Conservation (phyloP, 1,140 invertebrate species). For the Metaphire vulgaris region DNA sequence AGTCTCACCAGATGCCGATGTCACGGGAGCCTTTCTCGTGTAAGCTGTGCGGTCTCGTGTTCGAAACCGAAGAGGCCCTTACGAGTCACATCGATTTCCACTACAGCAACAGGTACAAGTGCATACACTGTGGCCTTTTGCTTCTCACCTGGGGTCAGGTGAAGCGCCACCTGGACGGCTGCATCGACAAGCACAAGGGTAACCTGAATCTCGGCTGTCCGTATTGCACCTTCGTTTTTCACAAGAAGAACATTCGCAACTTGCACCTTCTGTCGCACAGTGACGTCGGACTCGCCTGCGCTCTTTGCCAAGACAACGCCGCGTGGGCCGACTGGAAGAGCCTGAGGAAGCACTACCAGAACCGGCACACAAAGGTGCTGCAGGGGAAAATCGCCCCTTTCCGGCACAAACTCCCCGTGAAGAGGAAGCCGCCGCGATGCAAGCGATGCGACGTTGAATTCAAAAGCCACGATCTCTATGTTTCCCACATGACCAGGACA, state of each 20-base stretch:
- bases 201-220: conserved; percentile 26
- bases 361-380: conserved; percentile 16
- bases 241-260: conserved; percentile 28
- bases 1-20: conserved; percentile 9
- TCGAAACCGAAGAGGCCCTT: conserved; percentile 27
- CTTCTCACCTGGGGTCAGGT: conserved; percentile 27
- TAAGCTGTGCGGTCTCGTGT: conserved; percentile 21
- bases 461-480: conserved; percentile 15
- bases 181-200: not conserved
- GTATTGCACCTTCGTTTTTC: conserved; percentile 30
- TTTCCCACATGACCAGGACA: conserved; percentile 20
- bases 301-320: conserved; percentile 21
- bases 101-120: conserved; percentile 26
- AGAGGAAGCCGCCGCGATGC: conserved; percentile 13
- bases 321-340: conserved; percentile 23
- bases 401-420: conserved; percentile 8
- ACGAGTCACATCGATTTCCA: conserved; percentile 27
- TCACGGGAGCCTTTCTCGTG: conserved; percentile 17
- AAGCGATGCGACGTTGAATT: conserved; percentile 24
- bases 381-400: not conserved
- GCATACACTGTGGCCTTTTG: conserved; percentile 25
- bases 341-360: conserved; percentile 29
- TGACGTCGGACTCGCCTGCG: conserved; percentile 24
- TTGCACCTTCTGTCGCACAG: conserved; percentile 26
- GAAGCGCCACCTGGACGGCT: conserved; percentile 6